A percentile compares a stretch with the other conserved stretches of the same genome.
Conservation (phyloP, 2,113 vertebrate genomes). For the Puma concolor region DNA sequence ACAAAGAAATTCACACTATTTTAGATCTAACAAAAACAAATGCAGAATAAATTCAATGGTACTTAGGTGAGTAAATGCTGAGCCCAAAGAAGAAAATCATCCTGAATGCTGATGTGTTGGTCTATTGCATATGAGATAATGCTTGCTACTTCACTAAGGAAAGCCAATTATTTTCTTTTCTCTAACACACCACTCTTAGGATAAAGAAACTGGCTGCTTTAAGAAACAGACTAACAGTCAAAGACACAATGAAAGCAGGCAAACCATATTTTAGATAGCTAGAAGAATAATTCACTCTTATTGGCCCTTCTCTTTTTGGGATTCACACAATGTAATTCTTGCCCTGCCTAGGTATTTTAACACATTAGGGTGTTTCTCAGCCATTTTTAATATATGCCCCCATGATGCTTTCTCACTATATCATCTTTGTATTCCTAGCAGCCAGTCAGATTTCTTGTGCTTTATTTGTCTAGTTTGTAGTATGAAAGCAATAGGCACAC, state of each 20-base stretch:
- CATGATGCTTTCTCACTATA: background rate
- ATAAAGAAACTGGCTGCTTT: constrained; percentile 7
- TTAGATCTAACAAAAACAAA: constrained; percentile 34
- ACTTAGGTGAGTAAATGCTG: background rate
- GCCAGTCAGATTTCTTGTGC: background rate
- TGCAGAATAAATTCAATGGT: constrained; percentile 1
- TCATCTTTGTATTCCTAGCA: background rate
- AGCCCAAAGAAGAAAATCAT: constrained; percentile 28
- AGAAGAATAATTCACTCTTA: constrained; percentile 40
- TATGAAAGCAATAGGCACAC: background rate
- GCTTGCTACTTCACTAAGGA: background rate
- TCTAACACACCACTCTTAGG: background rate
- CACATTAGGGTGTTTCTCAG: background rate
- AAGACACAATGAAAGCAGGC: constrained; percentile 29
- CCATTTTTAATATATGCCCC: constrained; percentile 1
- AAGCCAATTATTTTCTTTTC: constrained; percentile 32
- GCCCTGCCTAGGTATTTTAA: background rate
- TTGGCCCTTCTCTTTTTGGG: background rate
- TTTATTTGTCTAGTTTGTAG: constrained; percentile 17
- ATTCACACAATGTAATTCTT: constrained; percentile 53
- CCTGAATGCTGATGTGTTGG: background rate
- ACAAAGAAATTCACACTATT: constrained; percentile 38
- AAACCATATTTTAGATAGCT: constrained; percentile 44
- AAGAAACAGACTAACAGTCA: constrained; percentile 5
- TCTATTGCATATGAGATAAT: constrained; percentile 16